These are phyloP conservation scores for Tupaia tana DNA, from an alignment of 2,113 vertebrate genomes.

Conservation along the genomic window DNA sequence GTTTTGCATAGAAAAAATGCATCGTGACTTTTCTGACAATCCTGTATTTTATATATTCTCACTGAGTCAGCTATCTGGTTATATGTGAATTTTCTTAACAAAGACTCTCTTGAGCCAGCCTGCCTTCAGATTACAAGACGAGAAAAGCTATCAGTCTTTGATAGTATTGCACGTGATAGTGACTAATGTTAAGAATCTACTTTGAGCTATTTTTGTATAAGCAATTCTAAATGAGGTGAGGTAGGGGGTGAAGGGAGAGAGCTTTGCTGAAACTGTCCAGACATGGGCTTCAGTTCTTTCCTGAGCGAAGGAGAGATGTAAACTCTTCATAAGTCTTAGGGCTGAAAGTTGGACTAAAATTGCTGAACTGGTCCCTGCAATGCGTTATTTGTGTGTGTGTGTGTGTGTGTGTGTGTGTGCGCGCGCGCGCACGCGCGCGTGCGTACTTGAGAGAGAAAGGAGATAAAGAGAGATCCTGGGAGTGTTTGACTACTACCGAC, in stretches of 20 bases:
- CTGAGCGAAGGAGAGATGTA: not conserved
- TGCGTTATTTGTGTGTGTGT: too few relatives aligned
- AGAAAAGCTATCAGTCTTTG: not conserved
- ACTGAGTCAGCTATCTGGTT: not conserved
- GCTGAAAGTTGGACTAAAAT: not conserved
- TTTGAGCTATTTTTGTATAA: not conserved
- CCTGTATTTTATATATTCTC: too few relatives aligned
- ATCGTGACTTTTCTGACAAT: too few relatives aligned
- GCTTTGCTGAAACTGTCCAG: not conserved
- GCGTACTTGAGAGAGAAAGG: not conserved
- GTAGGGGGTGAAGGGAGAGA: not conserved
- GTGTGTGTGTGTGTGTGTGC: fast-evolving
- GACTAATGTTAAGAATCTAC: not conserved
- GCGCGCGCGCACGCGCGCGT: too few relatives aligned
- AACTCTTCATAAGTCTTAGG: not conserved
- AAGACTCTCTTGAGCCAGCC: not conserved
- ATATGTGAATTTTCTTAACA: not conserved
- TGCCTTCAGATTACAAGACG: not conserved
- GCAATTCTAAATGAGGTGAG: not conserved
- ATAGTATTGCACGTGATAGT: not conserved
- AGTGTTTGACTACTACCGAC: not conserved
- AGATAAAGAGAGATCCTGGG: too few relatives aligned
- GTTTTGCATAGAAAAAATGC: too few relatives aligned
- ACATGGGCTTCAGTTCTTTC: not conserved
- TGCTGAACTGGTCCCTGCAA: not conserved